These are phyloP conservation scores for Eonycteris spelaea DNA, from an alignment of 2,113 vertebrate genomes.

Conservation along the genomic window DNA sequence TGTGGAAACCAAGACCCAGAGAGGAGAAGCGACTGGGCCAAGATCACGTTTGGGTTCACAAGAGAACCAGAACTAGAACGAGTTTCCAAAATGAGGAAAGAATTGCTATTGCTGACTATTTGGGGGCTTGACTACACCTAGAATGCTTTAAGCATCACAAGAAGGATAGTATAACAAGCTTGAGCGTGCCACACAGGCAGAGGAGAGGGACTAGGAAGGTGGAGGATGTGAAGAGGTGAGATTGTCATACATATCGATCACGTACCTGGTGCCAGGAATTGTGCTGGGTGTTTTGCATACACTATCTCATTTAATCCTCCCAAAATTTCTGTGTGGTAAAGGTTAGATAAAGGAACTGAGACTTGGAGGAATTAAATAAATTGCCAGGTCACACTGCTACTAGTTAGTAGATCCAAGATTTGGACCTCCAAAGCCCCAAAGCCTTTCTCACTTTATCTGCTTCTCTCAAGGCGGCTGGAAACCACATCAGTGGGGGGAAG, in stretches of 20 bases:
- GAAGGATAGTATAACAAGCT: accelerated
- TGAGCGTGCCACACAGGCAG: not conserved
- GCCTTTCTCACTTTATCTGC: not conserved
- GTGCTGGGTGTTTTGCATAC: not conserved
- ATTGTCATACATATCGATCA: not conserved
- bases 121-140: no score
- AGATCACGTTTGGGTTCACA: not conserved
- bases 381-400: not conserved
- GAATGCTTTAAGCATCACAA: not conserved
- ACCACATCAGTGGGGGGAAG: not conserved
- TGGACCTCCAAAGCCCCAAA: not conserved
- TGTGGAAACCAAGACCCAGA: not conserved
- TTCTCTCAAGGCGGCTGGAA: not conserved
- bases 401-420: not conserved
- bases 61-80: not conserved
- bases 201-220: not conserved
- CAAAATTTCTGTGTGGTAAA: not conserved
- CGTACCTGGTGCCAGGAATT: not conserved
- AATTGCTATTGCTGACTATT: not conserved
- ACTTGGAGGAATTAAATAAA: not conserved
- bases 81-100: not conserved
- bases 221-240: not conserved
- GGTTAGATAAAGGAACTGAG: not conserved
- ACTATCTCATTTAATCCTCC: not conserved
- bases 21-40: not conserved